These are phyloP conservation scores for Triplophysa bombifrons DNA, from an alignment of 2,797 vertebrate genomes.

Conservation along the genomic window DNA sequence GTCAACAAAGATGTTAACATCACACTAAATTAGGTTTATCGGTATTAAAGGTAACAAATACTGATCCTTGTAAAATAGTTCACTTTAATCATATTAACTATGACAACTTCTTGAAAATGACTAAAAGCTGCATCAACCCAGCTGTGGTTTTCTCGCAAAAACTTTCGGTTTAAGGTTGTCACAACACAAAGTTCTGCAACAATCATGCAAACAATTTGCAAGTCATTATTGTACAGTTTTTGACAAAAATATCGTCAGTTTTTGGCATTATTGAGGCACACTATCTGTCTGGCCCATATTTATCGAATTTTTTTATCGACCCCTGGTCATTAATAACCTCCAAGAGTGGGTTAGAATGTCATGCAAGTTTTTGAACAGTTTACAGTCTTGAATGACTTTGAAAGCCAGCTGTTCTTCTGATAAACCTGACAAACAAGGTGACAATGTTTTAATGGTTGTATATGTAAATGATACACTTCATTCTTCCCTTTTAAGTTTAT, in stretches of 20 bases:
- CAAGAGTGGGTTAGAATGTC: background rate
- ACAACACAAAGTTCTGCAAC: too few species aligned
- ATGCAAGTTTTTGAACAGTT: background rate
- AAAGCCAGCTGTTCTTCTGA: constrained; percentile 5
- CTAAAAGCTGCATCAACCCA: background rate
- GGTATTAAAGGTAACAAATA: background rate
- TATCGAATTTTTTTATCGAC: background rate
- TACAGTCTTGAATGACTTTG: constrained; percentile 27
- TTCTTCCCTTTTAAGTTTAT: background rate
- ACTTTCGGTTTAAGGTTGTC: too few species aligned
- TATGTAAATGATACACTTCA: background rate
- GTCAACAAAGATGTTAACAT: background rate
- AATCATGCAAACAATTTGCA: too few species aligned
- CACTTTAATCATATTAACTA: background rate
- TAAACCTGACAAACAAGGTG: constrained; percentile 10
- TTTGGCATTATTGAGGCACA: background rate
- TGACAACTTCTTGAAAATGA: background rate
- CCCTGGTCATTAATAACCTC: background rate
- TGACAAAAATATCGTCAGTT: background rate
- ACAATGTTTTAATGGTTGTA: background rate
- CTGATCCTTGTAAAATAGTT: background rate
- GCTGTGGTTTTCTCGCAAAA: too few species aligned
- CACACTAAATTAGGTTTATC: background rate
- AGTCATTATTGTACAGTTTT: too few species aligned
- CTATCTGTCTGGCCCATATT: background rate